These are phyloP conservation scores for Malachius bipustulatus DNA, from an alignment of 2,888 invertebrate genomes.

Conservation along the genomic window DNA sequence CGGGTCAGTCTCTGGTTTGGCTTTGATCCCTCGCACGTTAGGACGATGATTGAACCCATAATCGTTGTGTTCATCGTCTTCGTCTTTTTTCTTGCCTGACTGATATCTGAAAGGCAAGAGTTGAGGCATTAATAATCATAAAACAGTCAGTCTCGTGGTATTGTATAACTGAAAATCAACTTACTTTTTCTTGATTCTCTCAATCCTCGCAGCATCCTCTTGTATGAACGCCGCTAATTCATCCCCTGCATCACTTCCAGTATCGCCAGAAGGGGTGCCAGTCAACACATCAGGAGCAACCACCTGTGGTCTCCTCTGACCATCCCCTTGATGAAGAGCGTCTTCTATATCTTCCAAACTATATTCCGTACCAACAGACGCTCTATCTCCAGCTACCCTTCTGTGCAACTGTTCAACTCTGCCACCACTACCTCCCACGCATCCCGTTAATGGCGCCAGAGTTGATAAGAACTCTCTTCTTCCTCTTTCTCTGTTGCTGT, in stretches of 20 bases:
- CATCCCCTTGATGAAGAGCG: slow-evolving; percentile 43
- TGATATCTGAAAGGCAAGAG: slow-evolving; percentile 41
- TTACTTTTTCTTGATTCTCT: slow-evolving; percentile 63
- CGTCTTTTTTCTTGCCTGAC: slow-evolving; percentile 41
- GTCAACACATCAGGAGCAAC: slow-evolving; percentile 69
- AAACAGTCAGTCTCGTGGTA: background rate
- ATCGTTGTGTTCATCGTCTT: slow-evolving; percentile 75
- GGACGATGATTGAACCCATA: slow-evolving; percentile 85
- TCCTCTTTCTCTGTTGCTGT: slow-evolving; percentile 41
- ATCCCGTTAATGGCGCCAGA: slow-evolving; percentile 65
- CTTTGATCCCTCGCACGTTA: slow-evolving; percentile 78
- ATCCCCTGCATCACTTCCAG: slow-evolving; percentile 48
- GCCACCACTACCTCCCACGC: slow-evolving; percentile 48
- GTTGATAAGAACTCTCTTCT: slow-evolving; percentile 69
- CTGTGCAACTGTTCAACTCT: slow-evolving; percentile 47
- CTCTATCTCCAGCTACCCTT: slow-evolving; percentile 42
- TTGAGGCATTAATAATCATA: too few species aligned
- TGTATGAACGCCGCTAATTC: slow-evolving; percentile 76
- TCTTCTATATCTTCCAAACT: slow-evolving; percentile 53
- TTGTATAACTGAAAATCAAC: slow-evolving; percentile 14
- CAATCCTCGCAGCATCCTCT: slow-evolving; percentile 71
- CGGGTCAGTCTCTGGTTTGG: slow-evolving; percentile 66
- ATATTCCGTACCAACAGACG: slow-evolving; percentile 54
- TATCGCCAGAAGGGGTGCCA: slow-evolving; percentile 52
- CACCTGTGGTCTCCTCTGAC: too few species aligned